Base-by-base conservation (phyloP, 2,113 vertebrate species). In the Seriola dumerili region DNA sequence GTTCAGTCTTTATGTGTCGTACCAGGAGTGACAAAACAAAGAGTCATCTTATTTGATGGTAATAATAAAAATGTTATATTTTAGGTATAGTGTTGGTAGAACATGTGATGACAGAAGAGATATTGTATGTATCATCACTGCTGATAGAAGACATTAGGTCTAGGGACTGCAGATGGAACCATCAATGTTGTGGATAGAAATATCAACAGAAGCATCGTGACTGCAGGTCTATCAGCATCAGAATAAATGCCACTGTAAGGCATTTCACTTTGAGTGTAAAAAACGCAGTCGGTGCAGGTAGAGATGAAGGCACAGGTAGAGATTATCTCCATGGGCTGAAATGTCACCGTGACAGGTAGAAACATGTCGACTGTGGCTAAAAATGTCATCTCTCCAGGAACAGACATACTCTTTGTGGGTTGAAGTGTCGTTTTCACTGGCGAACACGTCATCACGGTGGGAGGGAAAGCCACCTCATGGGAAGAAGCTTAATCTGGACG, bases 231-330 rank as follows among this genome's bases (percentile, higher is more conserved):
- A 3, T 36, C 4, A 46, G 7, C 5, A 38, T 63, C 57, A 42
- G n/a, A 68, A n/a, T n/a, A 65, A 69, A 48, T 29, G 40, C 23
- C 46, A 25, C 14, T 63, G 10, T 19, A 0, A 48, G 10, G 16
- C 5, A 58, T 82, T 78, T 59, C 32, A 59, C 25, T 63, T 68
- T 23, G 55, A 73, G 38, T 42, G 23, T 29, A 44, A 72, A 48
- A 68, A 78, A 65, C 29, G 64, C 10, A 54, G 3, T 11, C 32
- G 32, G 4, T 52, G 52, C 25, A 71, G 76, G 11, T 12, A 3
- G 58, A 50, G 14, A 42, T 52, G 50, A 6, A 52, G 19, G 25
- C 12, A 2, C 32, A 52, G 74, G 73, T 64, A 65, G 59, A 74
- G 62, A 46, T 58, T 71, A 71, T 59, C 59, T 76, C 54, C 12